phyloP scores from a whole-genome alignment of 2,888 invertebrate species.

The Meiosimyza decipiens region DNA sequence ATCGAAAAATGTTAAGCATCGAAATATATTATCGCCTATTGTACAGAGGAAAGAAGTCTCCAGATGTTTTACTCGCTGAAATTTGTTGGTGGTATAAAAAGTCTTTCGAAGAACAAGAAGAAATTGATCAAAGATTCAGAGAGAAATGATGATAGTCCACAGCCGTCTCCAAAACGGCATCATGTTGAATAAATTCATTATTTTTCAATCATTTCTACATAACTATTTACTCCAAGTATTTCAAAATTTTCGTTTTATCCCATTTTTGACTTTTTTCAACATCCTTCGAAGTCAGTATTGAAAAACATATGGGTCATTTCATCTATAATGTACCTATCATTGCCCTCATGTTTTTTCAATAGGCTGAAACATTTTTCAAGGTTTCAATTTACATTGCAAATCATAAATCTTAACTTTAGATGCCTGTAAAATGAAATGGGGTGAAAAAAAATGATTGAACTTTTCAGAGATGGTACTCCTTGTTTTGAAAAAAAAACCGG shows the following conservation, averaged over 20 bases:
- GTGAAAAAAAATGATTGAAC: too few relatives aligned
- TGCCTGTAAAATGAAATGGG: too few relatives aligned
- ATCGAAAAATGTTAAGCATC: background rate
- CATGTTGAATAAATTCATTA: conserved; percentile 3
- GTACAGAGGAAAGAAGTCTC: conserved; percentile 29
- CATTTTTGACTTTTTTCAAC: background rate
- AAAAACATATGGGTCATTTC: background rate
- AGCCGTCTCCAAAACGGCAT: background rate
- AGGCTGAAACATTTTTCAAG: too few relatives aligned
- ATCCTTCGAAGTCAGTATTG: background rate
- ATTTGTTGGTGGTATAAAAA: conserved; percentile 25
- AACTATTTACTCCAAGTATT: background rate
- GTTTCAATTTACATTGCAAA: too few relatives aligned
- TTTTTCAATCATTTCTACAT: background rate
- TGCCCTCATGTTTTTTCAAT: too few relatives aligned
- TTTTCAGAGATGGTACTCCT: too few relatives aligned
- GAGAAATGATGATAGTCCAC: conserved; percentile 7
- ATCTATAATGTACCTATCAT: too few relatives aligned
- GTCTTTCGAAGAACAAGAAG: conserved; percentile 1
- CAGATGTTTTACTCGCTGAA: conserved; percentile 26
- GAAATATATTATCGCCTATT: conserved; percentile 6
- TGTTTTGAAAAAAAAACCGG: too few relatives aligned
- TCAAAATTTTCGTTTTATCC: background rate
- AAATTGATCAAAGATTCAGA: conserved; percentile 1
- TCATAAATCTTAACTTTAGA: too few relatives aligned